These are phyloP conservation scores for Hybos culiciformis DNA, from an alignment of 2,888 invertebrate species.

Conservation along the genomic window DNA sequence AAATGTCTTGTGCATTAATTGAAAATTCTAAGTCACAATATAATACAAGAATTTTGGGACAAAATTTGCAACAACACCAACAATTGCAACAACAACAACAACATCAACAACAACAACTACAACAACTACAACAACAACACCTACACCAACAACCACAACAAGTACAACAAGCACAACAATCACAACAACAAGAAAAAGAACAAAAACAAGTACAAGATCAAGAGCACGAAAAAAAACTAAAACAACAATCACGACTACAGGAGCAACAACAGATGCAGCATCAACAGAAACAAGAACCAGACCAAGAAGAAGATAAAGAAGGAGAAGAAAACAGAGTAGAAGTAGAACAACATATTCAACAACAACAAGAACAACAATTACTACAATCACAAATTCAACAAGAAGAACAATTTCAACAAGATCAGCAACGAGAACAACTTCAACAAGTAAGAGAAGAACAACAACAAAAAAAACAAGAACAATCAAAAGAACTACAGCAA, in stretches of 20 bases:
- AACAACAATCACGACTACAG: constrained; percentile 26
- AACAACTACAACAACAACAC: constrained; percentile 14
- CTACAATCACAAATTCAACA: constrained; percentile 14
- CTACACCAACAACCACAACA: constrained; percentile 25
- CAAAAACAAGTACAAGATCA: constrained; percentile 17
- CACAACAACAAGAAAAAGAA: constrained; percentile 16
- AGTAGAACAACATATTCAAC: constrained; percentile 17
- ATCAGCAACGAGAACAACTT: constrained; percentile 8
- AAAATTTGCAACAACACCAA: constrained; percentile 22
- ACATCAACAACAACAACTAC: constrained; percentile 22
- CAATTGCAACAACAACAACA: constrained; percentile 18
- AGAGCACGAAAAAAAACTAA: constrained; percentile 19
- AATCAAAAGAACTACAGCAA: too few relatives aligned
- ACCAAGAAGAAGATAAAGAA: constrained; percentile 12
- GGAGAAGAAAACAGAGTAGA: too few relatives aligned
- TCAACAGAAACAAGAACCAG: constrained; percentile 16
- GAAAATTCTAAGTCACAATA: constrained; percentile 34
- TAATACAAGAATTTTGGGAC: constrained; percentile 25
- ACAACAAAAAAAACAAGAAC: too few relatives aligned
- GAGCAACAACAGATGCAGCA: constrained; percentile 19
- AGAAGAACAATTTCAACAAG: constrained; percentile 12
- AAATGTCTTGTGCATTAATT: constrained; percentile 32
- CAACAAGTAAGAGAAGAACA: constrained; percentile 5
- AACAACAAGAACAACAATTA: constrained; percentile 22
- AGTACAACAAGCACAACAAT: constrained; percentile 20